Conservation (phyloP, 2,113 vertebrate genomes). For the Lichenostomus cassidix region DNA sequence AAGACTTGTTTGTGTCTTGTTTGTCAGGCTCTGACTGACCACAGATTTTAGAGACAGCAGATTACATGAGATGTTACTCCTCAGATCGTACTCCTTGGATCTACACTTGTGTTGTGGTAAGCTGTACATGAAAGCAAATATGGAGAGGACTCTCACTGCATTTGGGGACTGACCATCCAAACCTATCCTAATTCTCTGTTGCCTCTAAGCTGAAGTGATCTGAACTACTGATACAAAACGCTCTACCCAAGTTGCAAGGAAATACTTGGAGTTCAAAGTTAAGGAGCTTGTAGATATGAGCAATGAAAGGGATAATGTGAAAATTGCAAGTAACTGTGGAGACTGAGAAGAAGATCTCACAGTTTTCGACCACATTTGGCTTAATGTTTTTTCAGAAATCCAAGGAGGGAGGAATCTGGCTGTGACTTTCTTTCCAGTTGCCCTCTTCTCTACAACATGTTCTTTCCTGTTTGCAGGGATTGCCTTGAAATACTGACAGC, state of each 20-base stretch:
- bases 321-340: neutral
- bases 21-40: neutral
- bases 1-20: neutral
- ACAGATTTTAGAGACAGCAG: neutral
- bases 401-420: neutral
- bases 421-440: neutral
- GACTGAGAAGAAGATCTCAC: neutral
- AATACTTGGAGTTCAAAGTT: neutral
- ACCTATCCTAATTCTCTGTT: neutral
- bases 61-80: neutral
- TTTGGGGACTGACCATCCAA: neutral
- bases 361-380: neutral
- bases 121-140: neutral
- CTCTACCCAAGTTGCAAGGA: neutral
- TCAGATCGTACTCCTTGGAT: neutral
- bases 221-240: neutral
- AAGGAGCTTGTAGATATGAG: neutral
- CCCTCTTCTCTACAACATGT: neutral
- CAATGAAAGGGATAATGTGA: neutral
- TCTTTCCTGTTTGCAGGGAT: neutral
- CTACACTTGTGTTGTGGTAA: neutral
- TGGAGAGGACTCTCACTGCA: accelerated
- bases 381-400: neutral
- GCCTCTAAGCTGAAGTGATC: neutral
- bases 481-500: neutral